phyloP scores from a whole-genome alignment of 2,888 invertebrate genomes.

The Crioceris asparagi region DNA sequence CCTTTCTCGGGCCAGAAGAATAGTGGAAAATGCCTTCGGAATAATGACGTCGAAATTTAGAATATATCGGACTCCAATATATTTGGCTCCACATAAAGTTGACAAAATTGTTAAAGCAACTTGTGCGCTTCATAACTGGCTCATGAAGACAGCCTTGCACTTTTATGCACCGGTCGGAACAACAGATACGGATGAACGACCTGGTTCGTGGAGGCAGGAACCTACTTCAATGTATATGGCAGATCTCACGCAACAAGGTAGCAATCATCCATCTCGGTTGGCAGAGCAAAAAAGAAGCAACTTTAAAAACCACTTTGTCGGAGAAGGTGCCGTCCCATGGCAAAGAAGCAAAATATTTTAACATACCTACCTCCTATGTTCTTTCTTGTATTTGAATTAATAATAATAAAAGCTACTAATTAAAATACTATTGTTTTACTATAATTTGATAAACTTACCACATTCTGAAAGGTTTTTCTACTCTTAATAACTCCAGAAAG shows the following conservation, averaged over 20 bases:
- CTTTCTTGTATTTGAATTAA: no score
- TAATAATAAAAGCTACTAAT: no score
- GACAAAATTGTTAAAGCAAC: constrained; percentile 1
- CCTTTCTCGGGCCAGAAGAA: constrained; percentile 8
- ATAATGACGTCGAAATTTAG: constrained; percentile 10
- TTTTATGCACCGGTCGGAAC: not conserved
- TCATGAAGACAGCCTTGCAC: not conserved
- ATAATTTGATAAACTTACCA: no score
- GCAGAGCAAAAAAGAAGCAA: not conserved
- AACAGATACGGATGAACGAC: constrained; percentile 1
- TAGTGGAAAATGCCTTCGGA: constrained; percentile 12
- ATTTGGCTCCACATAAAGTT: constrained; percentile 6
- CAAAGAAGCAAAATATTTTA: no score
- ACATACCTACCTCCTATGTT: no score
- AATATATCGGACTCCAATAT: constrained; percentile 9
- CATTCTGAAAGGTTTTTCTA: no score
- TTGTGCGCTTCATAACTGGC: constrained; percentile 4
- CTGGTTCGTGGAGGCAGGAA: constrained; percentile 6
- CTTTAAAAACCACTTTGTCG: constrained; percentile 6
- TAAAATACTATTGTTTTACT: no score
- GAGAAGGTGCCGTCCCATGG: constrained; percentile 4
- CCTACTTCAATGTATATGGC: not conserved
- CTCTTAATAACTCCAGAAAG: no score
- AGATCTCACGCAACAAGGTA: not conserved
- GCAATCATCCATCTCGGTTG: constrained; percentile 2